Percentiles rank a stretch among this genome's conserved stretches.
phyloP scores from a whole-genome alignment of 1,140 invertebrate species.

The Micrasema minimum region DNA sequence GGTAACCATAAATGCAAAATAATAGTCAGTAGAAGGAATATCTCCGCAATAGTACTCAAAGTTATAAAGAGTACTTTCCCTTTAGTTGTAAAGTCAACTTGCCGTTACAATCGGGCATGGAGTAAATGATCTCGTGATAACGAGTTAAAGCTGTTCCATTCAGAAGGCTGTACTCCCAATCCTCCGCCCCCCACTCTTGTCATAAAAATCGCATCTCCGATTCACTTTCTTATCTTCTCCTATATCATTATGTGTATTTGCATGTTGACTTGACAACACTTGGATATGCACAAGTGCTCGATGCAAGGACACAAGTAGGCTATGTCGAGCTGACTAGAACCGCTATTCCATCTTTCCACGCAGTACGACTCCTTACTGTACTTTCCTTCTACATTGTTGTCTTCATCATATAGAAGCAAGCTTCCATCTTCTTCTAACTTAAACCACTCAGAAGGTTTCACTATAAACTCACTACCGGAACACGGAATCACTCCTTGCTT shows the following conservation, averaged over 20 bases:
- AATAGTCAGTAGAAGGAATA: conserved; percentile 20
- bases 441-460: conserved; percentile 17
- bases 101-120: conserved; percentile 7
- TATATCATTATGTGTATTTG: conserved; percentile 17
- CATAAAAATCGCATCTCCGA: not conserved
- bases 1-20: conserved; percentile 39
- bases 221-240: conserved; percentile 4
- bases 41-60: not conserved
- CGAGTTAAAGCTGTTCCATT: not conserved
- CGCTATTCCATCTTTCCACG: conserved; percentile 21
- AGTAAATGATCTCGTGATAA: conserved; percentile 23
- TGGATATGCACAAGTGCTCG: conserved; percentile 38
- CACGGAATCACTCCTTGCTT: conserved; percentile 27
- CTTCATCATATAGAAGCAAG: conserved; percentile 12
- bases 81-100: not conserved
- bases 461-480: conserved; percentile 4
- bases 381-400: not conserved
- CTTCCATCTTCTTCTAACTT: conserved; percentile 28
- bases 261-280: conserved; percentile 13
- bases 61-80: conserved; percentile 26
- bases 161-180: conserved; percentile 27
- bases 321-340: not conserved
- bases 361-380: conserved; percentile 28
- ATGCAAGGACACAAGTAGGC: conserved; percentile 36
- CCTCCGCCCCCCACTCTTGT: not conserved